These are phyloP conservation scores for Octomys mimax DNA, from an alignment of 2,797 vertebrate species.

Conservation along the genomic window DNA sequence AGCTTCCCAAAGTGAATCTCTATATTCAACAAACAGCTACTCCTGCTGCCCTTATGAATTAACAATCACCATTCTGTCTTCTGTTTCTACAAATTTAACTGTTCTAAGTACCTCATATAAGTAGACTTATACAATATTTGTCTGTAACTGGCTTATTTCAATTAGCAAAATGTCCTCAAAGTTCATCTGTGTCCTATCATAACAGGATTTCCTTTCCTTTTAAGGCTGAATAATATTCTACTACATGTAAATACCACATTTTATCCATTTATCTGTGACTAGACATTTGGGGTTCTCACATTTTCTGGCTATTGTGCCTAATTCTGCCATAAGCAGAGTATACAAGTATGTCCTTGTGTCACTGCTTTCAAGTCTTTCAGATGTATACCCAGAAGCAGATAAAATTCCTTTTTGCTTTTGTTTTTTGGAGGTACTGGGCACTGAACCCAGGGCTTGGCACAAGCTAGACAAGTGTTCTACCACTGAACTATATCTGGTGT, in stretches of 20 bases:
- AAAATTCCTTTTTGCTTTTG: neutral
- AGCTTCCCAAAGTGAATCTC: neutral
- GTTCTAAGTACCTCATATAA: neutral
- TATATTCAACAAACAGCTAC: neutral
- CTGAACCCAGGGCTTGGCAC: neutral
- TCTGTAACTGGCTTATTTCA: neutral
- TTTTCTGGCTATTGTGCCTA: neutral
- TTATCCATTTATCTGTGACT: neutral
- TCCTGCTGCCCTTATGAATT: too few species aligned
- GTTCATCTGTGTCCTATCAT: neutral
- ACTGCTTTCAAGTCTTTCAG: neutral
- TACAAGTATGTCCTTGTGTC: neutral
- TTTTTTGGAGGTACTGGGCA: neutral
- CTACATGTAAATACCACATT: neutral
- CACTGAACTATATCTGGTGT: neutral
- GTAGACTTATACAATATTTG: neutral
- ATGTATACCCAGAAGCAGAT: neutral
- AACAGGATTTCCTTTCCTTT: slow-evolving; percentile 27
- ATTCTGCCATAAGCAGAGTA: neutral
- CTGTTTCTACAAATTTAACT: neutral
- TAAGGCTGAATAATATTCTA: neutral
- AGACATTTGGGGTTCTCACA: neutral
- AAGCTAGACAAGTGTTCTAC: neutral
- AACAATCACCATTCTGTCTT: neutral
- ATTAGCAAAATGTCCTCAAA: neutral